Base-by-base conservation (phyloP, 2,113 vertebrate genomes). In the zebrafish (Danio rerio) region DNA sequence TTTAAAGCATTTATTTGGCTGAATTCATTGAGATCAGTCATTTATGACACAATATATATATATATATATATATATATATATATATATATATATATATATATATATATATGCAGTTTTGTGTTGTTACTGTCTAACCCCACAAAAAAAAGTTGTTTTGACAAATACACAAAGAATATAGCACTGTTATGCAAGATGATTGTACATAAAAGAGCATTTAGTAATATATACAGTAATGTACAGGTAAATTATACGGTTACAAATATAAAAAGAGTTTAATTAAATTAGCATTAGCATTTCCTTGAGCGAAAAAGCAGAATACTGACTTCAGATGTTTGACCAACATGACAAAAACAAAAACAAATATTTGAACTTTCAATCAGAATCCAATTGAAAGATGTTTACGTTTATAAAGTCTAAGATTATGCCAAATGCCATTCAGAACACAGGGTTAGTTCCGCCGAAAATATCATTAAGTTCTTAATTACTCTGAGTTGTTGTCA, bases 1-100 rank as follows among this genome's bases (percentile, higher is more conserved):
- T 42, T 68, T 18, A 68, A 68, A 68, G 65, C 65, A 47, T 68
- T 68, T 68, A 68, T 68, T 68, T 47, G 16, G 9, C 42, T 68
- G 16, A 3, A 18, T 68, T 31, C 31, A 31, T 31, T 31, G 31
- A 31, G 31, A 31, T 68, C 15, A 10, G 56, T 16, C 43, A 10
- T 15, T 18, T n/a, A n/a, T 1, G 9, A 66, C 63, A 66, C 63
- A n/a, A 0, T n/a, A n/a, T 31, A 10, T n/a, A n/a, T 9, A 66
- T 15, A 68, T 47, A 47, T 65, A n/a, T 31, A 10, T n/a, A n/a
- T 9, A 66, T 15, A 68, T 47, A 47, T 65, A n/a, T 31, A 10
- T n/a, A n/a, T 9, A 66, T 15, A 68, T 47, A 47, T 65, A n/a
- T 31, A 10, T n/a, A n/a, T 9, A 66, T 15, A n/a, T 31, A 10